Base-by-base conservation (phyloP, 2,797 vertebrate genomes). In the Pipistrellus pygmaeus region DNA sequence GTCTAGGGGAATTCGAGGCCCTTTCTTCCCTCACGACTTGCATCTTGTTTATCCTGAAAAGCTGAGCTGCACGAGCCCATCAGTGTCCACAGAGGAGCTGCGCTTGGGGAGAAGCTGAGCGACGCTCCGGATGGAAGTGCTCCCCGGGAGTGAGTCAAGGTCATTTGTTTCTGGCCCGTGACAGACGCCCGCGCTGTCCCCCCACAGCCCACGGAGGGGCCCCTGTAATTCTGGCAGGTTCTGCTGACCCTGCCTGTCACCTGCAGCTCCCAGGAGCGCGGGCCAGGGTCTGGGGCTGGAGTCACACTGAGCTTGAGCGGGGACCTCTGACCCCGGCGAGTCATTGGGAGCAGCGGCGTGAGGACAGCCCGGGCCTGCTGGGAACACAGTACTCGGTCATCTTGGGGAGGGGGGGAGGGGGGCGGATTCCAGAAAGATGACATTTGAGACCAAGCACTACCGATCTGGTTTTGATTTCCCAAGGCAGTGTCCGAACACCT, bases 301-400 rank as follows among this genome's bases (percentile, higher is more conserved):
- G 84, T 90, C 96, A 85, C 96, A 83, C 51, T 77, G 27, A 88
- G 90, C 92, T 41, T 66, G 81, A 84, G 2, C 0, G 23, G 27
- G 91, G 87, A 86, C 95, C 90, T 96, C 73, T 95, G 96, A 93
- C 88, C 96, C 66, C 85, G 17, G 17, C 0, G 2, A 92, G 81
- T 53, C 86, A 90, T 1, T 3, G 72, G 76, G 25, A 92, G 18
- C 83, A 77, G 95, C 83, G 41, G 71, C 7, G 68, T 17, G 62
- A 94, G 41, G 78, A 77, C 83, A 87, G 57, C 80, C 53, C 71
- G 15, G 44, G 82, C 72, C 95, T 91, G 91, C 96, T 91, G 84
- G 53, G 93, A 86, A 35, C 88, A 57, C 3, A 66, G 66, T 71
- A 41, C 46, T 87, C 2, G 38, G 87, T 88, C 92, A 90, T 32